Percentiles rank a stretch among this genome's conserved stretches.
phyloP scores from a whole-genome alignment of 1,140 invertebrate species.

The Hermatobates lingyangjiaoensis region DNA sequence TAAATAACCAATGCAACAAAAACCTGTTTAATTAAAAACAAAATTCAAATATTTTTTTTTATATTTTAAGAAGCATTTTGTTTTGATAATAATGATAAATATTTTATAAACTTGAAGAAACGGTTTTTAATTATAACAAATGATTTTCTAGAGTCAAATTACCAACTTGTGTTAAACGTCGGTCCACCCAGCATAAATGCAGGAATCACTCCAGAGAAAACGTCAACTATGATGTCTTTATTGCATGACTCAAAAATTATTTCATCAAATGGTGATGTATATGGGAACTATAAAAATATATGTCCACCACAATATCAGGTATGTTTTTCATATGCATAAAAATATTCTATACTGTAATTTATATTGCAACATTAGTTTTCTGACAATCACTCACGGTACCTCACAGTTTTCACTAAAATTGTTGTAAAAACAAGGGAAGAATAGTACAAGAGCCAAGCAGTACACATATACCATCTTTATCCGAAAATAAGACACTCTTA shows the following conservation, averaged over 20 bases:
- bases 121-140: slow-evolving; percentile 15
- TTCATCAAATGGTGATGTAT: slow-evolving; percentile 18
- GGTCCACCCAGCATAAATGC: slow-evolving; percentile 3
- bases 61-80: not conserved
- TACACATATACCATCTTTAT: not conserved
- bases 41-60: not conserved
- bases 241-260: slow-evolving; percentile 10
- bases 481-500: too few relatives aligned
- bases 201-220: slow-evolving; percentile 18
- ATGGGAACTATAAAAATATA: slow-evolving; percentile 18
- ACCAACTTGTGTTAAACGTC: slow-evolving; percentile 27
- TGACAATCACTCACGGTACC: slow-evolving; percentile 18
- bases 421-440: not conserved
- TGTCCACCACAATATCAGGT: slow-evolving; percentile 8
- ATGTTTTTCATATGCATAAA: slow-evolving; percentile 17
- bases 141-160: slow-evolving; percentile 43
- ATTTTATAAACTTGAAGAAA: not conserved
- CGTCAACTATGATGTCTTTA: slow-evolving; percentile 7
- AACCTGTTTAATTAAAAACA: slow-evolving; percentile 12
- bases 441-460: not conserved
- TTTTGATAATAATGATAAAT: not conserved
- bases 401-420: slow-evolving; percentile 13
- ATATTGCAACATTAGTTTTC: slow-evolving; percentile 17
- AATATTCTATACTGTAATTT: slow-evolving; percentile 20
- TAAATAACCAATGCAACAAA: not conserved